Conservation (phyloP, 30 jellyfish, hydroid and myxozoan genomes). For the Nemopilema nomurai region DNA sequence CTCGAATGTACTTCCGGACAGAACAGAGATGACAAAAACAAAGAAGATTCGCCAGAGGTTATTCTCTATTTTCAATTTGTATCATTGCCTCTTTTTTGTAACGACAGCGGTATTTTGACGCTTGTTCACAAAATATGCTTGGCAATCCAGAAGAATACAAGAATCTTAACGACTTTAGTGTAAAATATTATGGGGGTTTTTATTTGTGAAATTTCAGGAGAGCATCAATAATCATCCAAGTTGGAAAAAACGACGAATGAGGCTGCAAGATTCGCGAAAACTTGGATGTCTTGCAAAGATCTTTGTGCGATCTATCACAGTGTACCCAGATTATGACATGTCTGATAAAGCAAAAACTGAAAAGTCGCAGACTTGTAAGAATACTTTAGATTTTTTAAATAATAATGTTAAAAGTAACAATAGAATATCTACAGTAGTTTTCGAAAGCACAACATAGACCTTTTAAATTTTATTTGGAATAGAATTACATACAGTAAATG, state of each 20-base stretch:
- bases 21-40: conserved; percentile 16
- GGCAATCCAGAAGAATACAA: background rate
- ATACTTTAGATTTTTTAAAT: background rate
- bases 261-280: conserved; percentile 43
- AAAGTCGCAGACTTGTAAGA: conserved; percentile 17
- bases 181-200: conserved; percentile 5
- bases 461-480: background rate
- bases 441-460: background rate
- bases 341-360: conserved; percentile 13
- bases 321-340: conserved; percentile 17
- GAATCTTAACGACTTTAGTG: conserved; percentile 24
- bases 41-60: conserved; percentile 17
- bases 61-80: conserved; percentile 4
- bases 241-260: conserved; percentile 10
- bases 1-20: conserved; percentile 26
- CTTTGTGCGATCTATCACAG: conserved; percentile 37
- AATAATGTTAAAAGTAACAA: background rate
- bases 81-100: conserved; percentile 1
- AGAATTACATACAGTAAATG: background rate
- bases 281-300: conserved; percentile 42
- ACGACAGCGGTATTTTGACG: conserved; percentile 7
- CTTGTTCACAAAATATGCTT: background rate
- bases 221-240: conserved; percentile 39
- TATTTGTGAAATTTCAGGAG: conserved; percentile 27
- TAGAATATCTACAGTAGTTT: background rate